Conservation (phyloP, 2,113 vertebrate species). For the Pimephales promelas region DNA sequence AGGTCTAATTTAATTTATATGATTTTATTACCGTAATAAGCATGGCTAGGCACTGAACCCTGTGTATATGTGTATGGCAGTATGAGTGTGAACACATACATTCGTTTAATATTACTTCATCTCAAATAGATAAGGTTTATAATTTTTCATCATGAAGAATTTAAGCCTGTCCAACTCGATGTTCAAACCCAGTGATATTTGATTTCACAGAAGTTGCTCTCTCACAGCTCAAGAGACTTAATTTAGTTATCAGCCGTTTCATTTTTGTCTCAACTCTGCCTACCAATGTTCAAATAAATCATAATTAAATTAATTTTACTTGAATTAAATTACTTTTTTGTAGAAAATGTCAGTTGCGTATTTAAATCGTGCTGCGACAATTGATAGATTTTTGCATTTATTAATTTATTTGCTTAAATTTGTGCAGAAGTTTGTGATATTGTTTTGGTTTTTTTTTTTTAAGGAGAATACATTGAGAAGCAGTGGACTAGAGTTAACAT, state of each 20-base stretch:
- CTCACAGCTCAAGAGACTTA: background rate
- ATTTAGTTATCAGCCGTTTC: background rate
- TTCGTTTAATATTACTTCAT: background rate
- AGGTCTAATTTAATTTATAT: slow-evolving; percentile 52
- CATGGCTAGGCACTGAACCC: slow-evolving; percentile 42
- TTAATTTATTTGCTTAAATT: too few species aligned
- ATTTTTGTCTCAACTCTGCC: background rate
- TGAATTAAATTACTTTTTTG: background rate
- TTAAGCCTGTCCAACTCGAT: slow-evolving; percentile 8
- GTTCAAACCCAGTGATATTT: background rate
- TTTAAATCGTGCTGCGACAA: too few species aligned
- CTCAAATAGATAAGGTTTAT: slow-evolving; percentile 2
- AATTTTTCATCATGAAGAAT: background rate
- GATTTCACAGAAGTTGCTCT: background rate
- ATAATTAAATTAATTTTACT: too few species aligned
- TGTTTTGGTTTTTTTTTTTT: too few species aligned
- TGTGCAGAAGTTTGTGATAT: too few species aligned
- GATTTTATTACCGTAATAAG: slow-evolving; percentile 53
- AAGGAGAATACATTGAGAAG: too few species aligned
- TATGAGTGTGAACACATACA: background rate
- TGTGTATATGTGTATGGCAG: slow-evolving; percentile 2
- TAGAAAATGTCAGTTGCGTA: too few species aligned
- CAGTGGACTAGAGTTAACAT: too few species aligned
- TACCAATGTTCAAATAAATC: too few species aligned
- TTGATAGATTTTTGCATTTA: too few species aligned